Percentiles rank a stretch among this genome's conserved stretches.
Conservation (phyloP, 2,888 invertebrate genomes). For the Ochropacha duplaris region DNA sequence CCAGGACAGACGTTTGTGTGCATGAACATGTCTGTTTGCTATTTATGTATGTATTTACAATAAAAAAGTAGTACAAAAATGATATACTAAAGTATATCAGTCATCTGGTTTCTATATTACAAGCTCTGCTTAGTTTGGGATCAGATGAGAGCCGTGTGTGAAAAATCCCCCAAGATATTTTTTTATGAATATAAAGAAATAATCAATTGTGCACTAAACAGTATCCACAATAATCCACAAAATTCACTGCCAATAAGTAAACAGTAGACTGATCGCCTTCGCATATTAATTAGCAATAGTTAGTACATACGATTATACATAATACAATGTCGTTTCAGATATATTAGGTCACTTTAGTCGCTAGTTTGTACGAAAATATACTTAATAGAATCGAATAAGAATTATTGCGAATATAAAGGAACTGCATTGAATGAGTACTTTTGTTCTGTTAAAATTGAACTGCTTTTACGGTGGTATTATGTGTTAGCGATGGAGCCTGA, state of each 20-base stretch:
- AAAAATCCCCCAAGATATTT: too few species aligned
- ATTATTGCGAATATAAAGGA: not conserved
- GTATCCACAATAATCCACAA: conserved; percentile 12
- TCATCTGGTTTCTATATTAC: too few species aligned
- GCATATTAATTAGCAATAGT: conserved; percentile 36
- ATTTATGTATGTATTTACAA: too few species aligned
- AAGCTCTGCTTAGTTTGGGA: too few species aligned
- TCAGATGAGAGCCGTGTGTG: too few species aligned
- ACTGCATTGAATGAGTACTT: not conserved
- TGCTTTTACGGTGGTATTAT: too few species aligned
- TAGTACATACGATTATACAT: conserved; percentile 15
- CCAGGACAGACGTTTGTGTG: too few species aligned
- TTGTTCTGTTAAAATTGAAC: not conserved
- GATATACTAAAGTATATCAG: too few species aligned
- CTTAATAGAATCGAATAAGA: not conserved
- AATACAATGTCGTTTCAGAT: conserved; percentile 15
- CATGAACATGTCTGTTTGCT: too few species aligned
- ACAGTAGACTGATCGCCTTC: conserved; percentile 48
- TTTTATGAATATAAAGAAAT: too few species aligned
- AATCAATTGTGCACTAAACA: not conserved
- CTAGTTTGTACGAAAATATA: conserved; percentile 12
- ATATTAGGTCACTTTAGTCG: conserved; percentile 18
- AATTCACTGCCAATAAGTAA: conserved; percentile 48
- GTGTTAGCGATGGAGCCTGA: too few species aligned
- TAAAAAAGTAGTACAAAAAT: too few species aligned